Evolutionary conservation across 2,888 invertebrate species (phyloP), one percentile per base, ranked within the genome.

Genomic region (Beris morrisii): DNA sequence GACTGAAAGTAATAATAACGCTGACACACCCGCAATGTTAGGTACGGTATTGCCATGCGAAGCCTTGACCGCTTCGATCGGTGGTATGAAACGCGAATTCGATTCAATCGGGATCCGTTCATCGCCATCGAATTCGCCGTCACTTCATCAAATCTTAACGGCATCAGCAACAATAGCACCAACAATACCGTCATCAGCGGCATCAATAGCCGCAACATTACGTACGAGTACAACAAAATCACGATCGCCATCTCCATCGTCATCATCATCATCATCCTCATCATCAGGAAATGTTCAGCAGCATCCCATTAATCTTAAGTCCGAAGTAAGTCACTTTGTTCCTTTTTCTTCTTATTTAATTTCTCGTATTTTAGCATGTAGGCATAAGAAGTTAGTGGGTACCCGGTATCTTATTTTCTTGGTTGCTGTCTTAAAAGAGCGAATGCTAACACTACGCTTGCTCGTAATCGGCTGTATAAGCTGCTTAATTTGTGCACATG

Each of bases 31-130:
- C 67, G 72, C 73, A 74, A 81, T 81, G 81, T 74, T 81, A 73
- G 81, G 81, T 66, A 80, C 81, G 68, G 80, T 80, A 67, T 69
- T 81, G 74, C 81, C 81, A 67, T 81, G 81, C 71, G 81, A 81
- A 77, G 77, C 79, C 54, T 77, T 80, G 67, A 77, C 78, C 66
- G 79, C 80, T 71, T 79, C 79, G 64, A 71, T 76, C 67, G 74
- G 76, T 66, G 74, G 74, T 56, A 74, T 80, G 55, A 80, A 80
- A 73, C 76, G 79, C 32, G 81, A 81, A 73, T 79, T 76, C 74
- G 78, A 79, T 68, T 74, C 77, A 64, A 77, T 75, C 22, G 56
- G 67, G 38, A 63, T 65, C 63, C 69, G 67, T 15, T 44, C 67
- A 43, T 67, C 69, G 13, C 61, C 61, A 22, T 55, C 61, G 30